Conservation (phyloP, 1,140 invertebrate genomes). For the Gonatopus flavifemur region DNA sequence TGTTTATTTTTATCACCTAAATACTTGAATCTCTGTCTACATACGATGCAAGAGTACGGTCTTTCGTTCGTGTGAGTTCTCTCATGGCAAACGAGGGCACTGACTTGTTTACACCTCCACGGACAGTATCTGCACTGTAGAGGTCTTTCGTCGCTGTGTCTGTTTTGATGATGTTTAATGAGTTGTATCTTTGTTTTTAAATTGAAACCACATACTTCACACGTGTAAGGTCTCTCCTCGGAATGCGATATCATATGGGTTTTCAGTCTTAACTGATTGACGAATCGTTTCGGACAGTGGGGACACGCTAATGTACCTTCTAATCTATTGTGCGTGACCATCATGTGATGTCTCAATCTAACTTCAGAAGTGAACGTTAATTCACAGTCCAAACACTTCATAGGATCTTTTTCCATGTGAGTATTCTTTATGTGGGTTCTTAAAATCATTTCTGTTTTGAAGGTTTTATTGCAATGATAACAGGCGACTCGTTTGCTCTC, state of each 20-base stretch:
- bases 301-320: slow-evolving; percentile 53
- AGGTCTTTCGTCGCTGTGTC: slow-evolving; percentile 53
- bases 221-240: slow-evolving; percentile 50
- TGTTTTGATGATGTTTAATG: slow-evolving; percentile 55
- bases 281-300: slow-evolving; percentile 54
- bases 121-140: slow-evolving; percentile 50
- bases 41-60: slow-evolving; percentile 96
- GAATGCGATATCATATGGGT: slow-evolving; percentile 58
- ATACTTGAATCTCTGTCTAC: slow-evolving; percentile 92
- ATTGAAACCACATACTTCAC: slow-evolving; percentile 53
- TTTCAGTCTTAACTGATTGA: slow-evolving; percentile 53
- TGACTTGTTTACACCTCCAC: slow-evolving; percentile 56
- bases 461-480: slow-evolving; percentile 52
- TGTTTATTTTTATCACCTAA: slow-evolving; percentile 72
- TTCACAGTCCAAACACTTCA: slow-evolving; percentile 54
- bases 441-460: slow-evolving; percentile 56
- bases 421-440: slow-evolving; percentile 54
- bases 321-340: slow-evolving; percentile 49
- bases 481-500: slow-evolving; percentile 49
- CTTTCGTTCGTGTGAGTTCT: slow-evolving; percentile 96
- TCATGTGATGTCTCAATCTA: slow-evolving; percentile 53
- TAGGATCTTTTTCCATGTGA: slow-evolving; percentile 52
- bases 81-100: slow-evolving; percentile 71
- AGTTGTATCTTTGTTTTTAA: slow-evolving; percentile 57
- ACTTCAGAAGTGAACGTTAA: slow-evolving; percentile 50